Evolutionary conservation across 2,888 invertebrate genomes (phyloP), one percentile per base, ranked within the genome.

Genomic region (Blera fallax): DNA sequence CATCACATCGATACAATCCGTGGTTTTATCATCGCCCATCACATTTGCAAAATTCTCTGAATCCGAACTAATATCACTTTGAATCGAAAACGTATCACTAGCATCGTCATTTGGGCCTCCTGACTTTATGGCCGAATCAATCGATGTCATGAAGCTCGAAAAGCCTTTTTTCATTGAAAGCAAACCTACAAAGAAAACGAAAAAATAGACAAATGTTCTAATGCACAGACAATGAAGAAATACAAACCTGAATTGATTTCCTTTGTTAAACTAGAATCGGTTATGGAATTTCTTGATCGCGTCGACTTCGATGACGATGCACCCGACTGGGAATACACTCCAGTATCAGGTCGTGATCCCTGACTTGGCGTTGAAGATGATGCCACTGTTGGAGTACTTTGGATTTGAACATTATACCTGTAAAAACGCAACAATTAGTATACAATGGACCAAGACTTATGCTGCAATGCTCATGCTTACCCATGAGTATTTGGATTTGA

Each of bases 11-110:
- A 94, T 94, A 88, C 95, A 95, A 81, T 95, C 95, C 0, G 94
- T 94, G 81, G 95, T 95, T 72, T 94, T 93, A 76, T 93, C 94
- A 81, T 93, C 94, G 40, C 94, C 95, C 88, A 95, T 93, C 0
- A 96, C 94, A 54, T 96, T 94, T n/a, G 97, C 95, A 90, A 95
- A 97, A 88, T 96, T 95, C 89, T 97, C 97, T 87, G 97, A 97
- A 92, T 98, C 98, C 0, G 97, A 97, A 88, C 96, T 97, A 37
- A 95, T 95, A 84, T 97, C 97, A 88, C 97, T 97, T 88, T 95
- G 94, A 88, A 96, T 94, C 0, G 96, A 96, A 87, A 95, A 93
- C 0, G 95, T 95, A 89, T 96, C 96, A 89, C 96, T 96, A 65
- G 95, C 94, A 80, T 96, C 96, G 89, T 97, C 96, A 62, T 89